A percentile compares a stretch with the other conserved stretches of the same genome.
Conservation (phyloP, 2,888 invertebrate species). For the Drosophila nigricruria region DNA sequence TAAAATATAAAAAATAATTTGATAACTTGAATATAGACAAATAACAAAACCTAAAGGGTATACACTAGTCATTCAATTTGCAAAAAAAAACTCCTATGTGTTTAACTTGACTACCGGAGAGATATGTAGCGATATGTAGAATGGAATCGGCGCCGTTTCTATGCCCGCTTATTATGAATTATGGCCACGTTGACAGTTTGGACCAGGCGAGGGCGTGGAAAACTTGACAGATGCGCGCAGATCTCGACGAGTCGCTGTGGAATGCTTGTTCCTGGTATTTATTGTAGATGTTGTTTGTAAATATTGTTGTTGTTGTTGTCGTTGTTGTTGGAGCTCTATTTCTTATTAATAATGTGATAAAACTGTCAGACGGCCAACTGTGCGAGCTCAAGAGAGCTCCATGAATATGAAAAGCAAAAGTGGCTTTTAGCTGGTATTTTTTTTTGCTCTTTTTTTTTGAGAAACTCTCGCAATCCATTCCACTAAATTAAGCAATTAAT, state of each 20-base stretch:
- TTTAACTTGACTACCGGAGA: conserved; percentile 8
- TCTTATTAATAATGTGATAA: conserved; percentile 80
- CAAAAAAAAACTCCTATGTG: neutral
- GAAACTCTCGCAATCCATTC: conserved; percentile 76
- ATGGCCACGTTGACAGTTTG: conserved; percentile 80
- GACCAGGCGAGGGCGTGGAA: conserved; percentile 78
- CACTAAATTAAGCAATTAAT: conserved; percentile 81
- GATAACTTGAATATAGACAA: neutral
- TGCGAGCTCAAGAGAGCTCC: conserved; percentile 43
- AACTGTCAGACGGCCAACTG: conserved; percentile 73
- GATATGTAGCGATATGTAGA: conserved; percentile 20
- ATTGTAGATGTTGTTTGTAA: conserved; percentile 23
- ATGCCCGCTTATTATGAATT: conserved; percentile 72
- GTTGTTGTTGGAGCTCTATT: conserved; percentile 64
- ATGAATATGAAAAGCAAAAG: conserved; percentile 51
- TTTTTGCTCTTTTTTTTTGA: conserved; percentile 16
- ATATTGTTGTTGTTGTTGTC: conserved; percentile 12
- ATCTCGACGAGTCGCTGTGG: conserved; percentile 44
- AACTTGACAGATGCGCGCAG: conserved; percentile 79
- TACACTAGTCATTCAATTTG: neutral
- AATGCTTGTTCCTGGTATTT: conserved; percentile 57
- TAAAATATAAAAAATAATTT: too few species aligned
- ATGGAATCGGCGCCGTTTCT: conserved; percentile 65
- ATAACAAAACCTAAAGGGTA: neutral
- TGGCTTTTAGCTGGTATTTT: conserved; percentile 36